Percentiles rank a stretch among this genome's conserved stretches.
phyloP scores from a whole-genome alignment of 2,113 vertebrate species.

The Tachycineta bicolor region DNA sequence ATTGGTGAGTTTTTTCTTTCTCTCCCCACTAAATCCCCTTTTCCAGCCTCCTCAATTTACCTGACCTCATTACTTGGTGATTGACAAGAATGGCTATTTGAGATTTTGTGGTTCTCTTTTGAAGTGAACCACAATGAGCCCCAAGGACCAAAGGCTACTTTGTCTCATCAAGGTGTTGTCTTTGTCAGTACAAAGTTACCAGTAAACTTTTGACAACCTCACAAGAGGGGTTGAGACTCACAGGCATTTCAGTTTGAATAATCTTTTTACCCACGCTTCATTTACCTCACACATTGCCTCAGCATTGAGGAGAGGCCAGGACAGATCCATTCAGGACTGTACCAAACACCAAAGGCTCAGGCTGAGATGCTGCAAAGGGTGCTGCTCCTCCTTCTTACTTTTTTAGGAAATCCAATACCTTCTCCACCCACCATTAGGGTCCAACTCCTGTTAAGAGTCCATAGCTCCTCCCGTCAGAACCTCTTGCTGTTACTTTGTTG shows the following conservation, averaged over 20 bases:
- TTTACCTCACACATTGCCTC: neutral
- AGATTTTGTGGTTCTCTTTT: neutral
- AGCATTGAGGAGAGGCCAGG: neutral
- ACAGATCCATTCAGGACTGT: neutral
- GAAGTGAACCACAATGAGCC: neutral
- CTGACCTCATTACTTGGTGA: neutral
- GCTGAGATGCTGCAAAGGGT: neutral
- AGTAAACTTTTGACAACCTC: neutral
- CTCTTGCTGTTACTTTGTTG: neutral
- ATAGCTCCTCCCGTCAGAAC: neutral
- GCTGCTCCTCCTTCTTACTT: neutral
- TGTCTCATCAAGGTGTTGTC: neutral
- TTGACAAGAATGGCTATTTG: neutral
- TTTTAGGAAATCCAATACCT: neutral
- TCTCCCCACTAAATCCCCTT: neutral
- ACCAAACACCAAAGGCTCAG: neutral
- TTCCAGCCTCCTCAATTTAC: neutral
- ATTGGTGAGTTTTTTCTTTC: neutral
- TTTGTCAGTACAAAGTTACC: neutral
- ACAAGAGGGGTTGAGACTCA: neutral
- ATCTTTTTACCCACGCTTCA: neutral
- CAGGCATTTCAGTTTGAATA: neutral
- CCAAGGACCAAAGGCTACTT: neutral
- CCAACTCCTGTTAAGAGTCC: neutral
- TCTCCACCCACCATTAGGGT: neutral